phyloP scores from a whole-genome alignment of 2,888 invertebrate species.

The Dorcus hopei region DNA sequence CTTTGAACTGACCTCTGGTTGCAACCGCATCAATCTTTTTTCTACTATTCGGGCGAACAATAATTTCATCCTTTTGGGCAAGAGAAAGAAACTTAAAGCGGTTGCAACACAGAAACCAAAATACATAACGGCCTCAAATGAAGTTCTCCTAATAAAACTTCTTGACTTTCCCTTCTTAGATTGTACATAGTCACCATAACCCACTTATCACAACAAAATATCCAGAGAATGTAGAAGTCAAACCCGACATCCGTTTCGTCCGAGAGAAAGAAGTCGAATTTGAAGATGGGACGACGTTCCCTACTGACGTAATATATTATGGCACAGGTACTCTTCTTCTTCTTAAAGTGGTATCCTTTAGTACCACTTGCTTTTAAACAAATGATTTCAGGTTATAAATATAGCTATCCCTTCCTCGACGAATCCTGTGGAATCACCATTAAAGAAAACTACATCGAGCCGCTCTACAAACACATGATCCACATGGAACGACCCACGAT shows the following conservation, averaged over 20 bases:
- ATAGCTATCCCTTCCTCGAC: conserved; percentile 67
- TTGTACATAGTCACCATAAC: conserved; percentile 67
- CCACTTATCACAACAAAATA: conserved; percentile 62
- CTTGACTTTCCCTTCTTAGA: conserved; percentile 38
- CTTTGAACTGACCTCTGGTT: neutral
- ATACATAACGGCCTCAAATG: too few relatives aligned
- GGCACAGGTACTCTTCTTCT: conserved; percentile 62
- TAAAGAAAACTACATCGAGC: conserved; percentile 62
- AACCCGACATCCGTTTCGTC: conserved; percentile 54
- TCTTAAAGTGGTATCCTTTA: too few relatives aligned
- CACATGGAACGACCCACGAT: conserved; percentile 75
- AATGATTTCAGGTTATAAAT: conserved; percentile 61
- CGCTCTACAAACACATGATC: conserved; percentile 74
- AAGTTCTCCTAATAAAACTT: too few relatives aligned
- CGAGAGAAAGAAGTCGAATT: conserved; percentile 51
- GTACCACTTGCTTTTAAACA: too few relatives aligned
- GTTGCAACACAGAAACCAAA: too few relatives aligned
- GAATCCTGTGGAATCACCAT: conserved; percentile 59
- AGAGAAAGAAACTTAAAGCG: too few relatives aligned
- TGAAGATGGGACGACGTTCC: conserved; percentile 61
- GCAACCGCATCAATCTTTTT: too few relatives aligned
- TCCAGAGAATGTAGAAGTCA: conserved; percentile 63
- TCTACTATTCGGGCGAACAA: too few relatives aligned
- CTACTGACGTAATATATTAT: conserved; percentile 67
- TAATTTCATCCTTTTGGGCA: too few relatives aligned